phyloP scores from a whole-genome alignment of 2,113 vertebrate species.

The Merops nubicus region DNA sequence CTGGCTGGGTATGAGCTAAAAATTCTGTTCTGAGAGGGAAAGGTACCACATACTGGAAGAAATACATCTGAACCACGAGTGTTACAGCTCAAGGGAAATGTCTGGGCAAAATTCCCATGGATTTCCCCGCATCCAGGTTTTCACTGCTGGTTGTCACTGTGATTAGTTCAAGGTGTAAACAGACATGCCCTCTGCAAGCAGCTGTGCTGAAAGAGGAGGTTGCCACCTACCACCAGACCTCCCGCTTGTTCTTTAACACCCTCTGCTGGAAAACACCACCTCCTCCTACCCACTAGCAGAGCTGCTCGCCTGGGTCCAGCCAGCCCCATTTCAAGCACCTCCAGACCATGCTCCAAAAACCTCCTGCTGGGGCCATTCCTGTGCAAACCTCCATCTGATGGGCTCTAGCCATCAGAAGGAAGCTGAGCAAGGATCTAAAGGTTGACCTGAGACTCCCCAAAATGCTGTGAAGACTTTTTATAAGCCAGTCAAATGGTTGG shows the following conservation, averaged over 20 bases:
- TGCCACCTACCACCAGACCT: slow-evolving; percentile 10
- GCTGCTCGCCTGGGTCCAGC: neutral
- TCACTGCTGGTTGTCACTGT: slow-evolving; percentile 50
- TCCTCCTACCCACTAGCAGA: neutral
- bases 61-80: neutral
- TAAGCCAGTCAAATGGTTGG: neutral
- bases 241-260: neutral
- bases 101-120: slow-evolving; percentile 52
- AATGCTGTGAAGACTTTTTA: neutral
- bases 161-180: slow-evolving; percentile 53
- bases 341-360: neutral
- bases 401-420: neutral
- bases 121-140: neutral
- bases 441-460: neutral
- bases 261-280: neutral
- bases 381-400: neutral
- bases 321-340: neutral
- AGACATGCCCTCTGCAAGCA: slow-evolving; percentile 30
- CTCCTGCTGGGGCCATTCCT: neutral
- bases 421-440: neutral
- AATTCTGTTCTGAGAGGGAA: neutral
- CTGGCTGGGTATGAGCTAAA: neutral
- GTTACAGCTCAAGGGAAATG: slow-evolving; percentile 1
- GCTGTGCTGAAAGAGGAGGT: slow-evolving; percentile 23
- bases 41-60: neutral